Evolutionary conservation across 2,797 vertebrate species (phyloP).

Genomic region (Ataeniobius toweri): DNA sequence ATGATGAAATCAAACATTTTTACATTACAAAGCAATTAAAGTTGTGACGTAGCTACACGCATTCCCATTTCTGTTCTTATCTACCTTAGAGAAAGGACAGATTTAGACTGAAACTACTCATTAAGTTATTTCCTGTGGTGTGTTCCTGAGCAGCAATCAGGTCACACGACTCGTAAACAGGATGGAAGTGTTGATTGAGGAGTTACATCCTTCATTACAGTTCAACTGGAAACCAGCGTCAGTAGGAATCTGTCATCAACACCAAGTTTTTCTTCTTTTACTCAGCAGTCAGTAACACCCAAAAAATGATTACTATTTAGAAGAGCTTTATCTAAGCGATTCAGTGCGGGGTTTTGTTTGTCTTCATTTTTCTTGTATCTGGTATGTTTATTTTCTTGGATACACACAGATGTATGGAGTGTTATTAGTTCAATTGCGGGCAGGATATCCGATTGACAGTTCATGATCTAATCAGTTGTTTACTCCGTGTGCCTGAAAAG

Average conservation of each 20-base stretch:
- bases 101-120: conserved; percentile 71
- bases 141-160: conserved; percentile 80
- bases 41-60: neutral
- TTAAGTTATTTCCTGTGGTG: conserved; percentile 78
- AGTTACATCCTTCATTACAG: conserved; percentile 81
- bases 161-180: conserved; percentile 82
- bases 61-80: conserved; percentile 39
- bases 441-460: conserved; percentile 74
- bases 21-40: conserved; percentile 8
- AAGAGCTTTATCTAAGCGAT: conserved; percentile 29
- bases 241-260: conserved; percentile 34
- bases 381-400: conserved; percentile 59
- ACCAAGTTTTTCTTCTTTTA: conserved; percentile 48
- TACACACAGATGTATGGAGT: conserved; percentile 53
- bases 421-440: conserved; percentile 61
- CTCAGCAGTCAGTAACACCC: conserved; percentile 35
- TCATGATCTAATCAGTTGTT: conserved; percentile 78
- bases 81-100: conserved; percentile 62
- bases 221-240: conserved; percentile 49
- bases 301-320: conserved; percentile 16
- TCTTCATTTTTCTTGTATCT: conserved; percentile 59
- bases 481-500: conserved; percentile 55
- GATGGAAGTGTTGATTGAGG: conserved; percentile 83
- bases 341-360: conserved; percentile 76
- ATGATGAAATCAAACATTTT: neutral